A percentile compares a stretch with the other conserved stretches of the same genome.
Evolutionary conservation across 2,888 invertebrate genomes (phyloP).

Genomic region (Trissolcus japonicus): DNA sequence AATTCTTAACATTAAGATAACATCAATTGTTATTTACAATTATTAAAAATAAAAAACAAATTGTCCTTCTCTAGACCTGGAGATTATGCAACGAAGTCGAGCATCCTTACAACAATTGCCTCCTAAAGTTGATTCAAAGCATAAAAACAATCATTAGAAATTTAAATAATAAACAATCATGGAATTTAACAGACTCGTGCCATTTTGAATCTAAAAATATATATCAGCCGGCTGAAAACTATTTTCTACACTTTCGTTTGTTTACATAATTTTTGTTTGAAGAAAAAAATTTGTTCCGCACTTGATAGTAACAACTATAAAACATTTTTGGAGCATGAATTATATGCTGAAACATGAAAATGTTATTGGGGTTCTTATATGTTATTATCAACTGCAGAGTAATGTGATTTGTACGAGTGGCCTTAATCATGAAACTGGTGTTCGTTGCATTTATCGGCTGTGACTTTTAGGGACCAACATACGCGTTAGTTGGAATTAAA

Average conservation of each 20-base stretch:
- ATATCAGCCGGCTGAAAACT: constrained; percentile 18
- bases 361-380: too few relatives aligned
- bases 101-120: constrained; percentile 70
- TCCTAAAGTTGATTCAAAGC: constrained; percentile 61
- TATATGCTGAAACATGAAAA: too few relatives aligned
- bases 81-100: constrained; percentile 57
- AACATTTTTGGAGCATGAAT: too few relatives aligned
- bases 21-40: constrained; percentile 7
- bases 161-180: constrained; percentile 17
- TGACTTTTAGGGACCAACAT: constrained; percentile 75
- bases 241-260: constrained; percentile 20
- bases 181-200: constrained; percentile 27
- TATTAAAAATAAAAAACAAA: not conserved
- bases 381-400: constrained; percentile 49
- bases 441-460: constrained; percentile 76
- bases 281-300: not conserved
- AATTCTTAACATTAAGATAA: not conserved
- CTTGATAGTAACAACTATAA: not conserved
- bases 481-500: constrained; percentile 61
- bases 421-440: constrained; percentile 65
- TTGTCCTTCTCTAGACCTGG: constrained; percentile 52
- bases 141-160: constrained; percentile 3
- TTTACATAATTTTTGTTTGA: constrained; percentile 5
- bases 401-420: constrained; percentile 59
- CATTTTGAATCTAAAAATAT: constrained; percentile 19